A percentile compares a stretch with the other conserved stretches of the same genome.
Conservation (phyloP, 2,797 vertebrate species). For the Brachymystax lenok region DNA sequence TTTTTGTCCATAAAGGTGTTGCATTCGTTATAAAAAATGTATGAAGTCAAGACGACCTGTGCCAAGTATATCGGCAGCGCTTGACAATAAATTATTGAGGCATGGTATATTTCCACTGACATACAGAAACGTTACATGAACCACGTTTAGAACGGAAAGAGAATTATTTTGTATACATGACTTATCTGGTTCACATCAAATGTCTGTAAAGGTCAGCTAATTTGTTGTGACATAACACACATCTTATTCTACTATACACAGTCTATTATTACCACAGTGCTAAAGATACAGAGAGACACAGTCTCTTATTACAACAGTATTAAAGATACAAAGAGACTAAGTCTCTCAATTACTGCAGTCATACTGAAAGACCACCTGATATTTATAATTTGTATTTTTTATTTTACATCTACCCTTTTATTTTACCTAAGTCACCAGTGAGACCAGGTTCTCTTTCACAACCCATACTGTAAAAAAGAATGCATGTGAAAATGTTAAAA, state of each 20-base stretch:
- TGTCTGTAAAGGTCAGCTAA: background rate
- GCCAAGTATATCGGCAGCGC: too few species aligned
- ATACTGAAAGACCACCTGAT: background rate
- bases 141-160: background rate
- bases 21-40: too few species aligned
- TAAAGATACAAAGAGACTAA: background rate
- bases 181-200: background rate
- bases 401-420: too few species aligned
- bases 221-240: background rate
- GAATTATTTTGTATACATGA: background rate
- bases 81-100: too few species aligned
- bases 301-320: background rate
- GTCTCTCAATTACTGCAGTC: background rate
- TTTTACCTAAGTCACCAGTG: constrained; percentile 6
- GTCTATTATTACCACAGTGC: background rate
- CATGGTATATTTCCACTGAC: background rate
- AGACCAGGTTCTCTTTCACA: constrained; percentile 2
- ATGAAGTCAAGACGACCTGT: too few species aligned
- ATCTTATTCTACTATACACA: background rate
- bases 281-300: background rate
- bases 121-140: background rate
- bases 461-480: constrained; percentile 2
- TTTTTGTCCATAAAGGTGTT: background rate
- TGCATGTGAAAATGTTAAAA: too few species aligned
- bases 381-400: background rate